Percentiles rank a stretch among this genome's conserved stretches.
Evolutionary conservation across 2,888 invertebrate species (phyloP).

Genomic region (Elysia crispata): DNA sequence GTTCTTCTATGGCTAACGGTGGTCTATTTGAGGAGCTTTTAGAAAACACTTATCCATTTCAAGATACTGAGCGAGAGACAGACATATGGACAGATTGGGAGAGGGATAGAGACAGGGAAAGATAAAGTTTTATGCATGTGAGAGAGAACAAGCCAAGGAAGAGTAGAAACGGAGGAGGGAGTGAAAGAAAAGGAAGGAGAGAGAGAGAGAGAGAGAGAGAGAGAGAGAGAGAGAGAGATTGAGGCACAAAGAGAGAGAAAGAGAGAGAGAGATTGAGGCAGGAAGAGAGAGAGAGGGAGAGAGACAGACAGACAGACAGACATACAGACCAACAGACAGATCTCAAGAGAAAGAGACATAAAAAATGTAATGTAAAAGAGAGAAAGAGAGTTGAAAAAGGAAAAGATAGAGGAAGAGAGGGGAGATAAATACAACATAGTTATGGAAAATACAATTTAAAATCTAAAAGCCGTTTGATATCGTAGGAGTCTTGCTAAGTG

Average conservation of each 20-base stretch:
- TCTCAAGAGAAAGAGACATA: background rate
- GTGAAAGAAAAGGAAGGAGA: too few relatives aligned
- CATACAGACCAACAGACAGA: background rate
- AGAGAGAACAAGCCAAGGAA: background rate
- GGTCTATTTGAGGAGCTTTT: too few relatives aligned
- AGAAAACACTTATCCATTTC: too few relatives aligned
- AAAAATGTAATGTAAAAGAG: background rate
- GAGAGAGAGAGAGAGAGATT: background rate
- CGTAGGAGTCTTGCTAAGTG: background rate
- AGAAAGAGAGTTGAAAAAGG: background rate
- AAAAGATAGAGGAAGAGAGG: background rate
- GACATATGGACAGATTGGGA: too few relatives aligned
- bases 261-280: too few relatives aligned
- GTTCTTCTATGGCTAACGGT: too few relatives aligned
- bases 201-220: background rate
- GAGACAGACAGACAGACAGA: too few relatives aligned
- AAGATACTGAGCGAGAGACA: too few relatives aligned
- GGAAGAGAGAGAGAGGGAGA: too few relatives aligned
- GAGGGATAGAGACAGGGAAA: too few relatives aligned
- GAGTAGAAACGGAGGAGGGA: too few relatives aligned
- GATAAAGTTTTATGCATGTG: too few relatives aligned
- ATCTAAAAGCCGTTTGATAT: background rate
- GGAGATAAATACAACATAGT: background rate
- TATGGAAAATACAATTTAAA: background rate
- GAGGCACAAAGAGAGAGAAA: background rate